Evolutionary conservation across 1,140 invertebrate species (phyloP).

Genomic region (Saxidomus purpurata): DNA sequence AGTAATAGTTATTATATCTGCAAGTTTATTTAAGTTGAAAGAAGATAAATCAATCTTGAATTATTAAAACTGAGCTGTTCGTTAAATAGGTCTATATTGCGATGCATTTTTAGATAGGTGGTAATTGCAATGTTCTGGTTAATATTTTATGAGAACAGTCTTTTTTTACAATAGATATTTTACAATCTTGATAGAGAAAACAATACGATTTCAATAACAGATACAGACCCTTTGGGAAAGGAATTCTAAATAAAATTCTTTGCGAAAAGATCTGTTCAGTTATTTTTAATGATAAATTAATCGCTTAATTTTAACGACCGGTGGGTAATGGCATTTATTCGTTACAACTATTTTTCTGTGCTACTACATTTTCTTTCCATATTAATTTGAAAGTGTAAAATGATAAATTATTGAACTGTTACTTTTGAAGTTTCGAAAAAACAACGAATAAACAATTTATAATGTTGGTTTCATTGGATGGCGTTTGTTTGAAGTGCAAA

Average conservation of each 20-base stretch:
- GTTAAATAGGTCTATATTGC: too few relatives aligned
- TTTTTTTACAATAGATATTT: too few relatives aligned
- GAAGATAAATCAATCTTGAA: too few relatives aligned
- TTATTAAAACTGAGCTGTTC: too few relatives aligned
- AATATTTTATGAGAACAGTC: too few relatives aligned
- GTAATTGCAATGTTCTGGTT: too few relatives aligned
- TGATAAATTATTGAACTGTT: not conserved
- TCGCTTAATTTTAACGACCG: not conserved
- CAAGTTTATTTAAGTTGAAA: too few relatives aligned
- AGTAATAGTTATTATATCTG: too few relatives aligned
- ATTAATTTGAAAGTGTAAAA: not conserved
- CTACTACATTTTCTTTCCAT: not conserved
- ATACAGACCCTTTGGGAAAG: not conserved
- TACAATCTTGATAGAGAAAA: not conserved
- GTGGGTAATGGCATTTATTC: not conserved
- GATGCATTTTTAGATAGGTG: too few relatives aligned
- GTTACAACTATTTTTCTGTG: not conserved
- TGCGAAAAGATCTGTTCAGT: not conserved
- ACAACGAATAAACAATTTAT: not conserved
- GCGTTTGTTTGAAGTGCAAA: too few relatives aligned
- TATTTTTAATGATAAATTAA: not conserved
- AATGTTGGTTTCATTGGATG: not conserved
- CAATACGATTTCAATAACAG: not conserved
- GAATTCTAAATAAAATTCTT: conserved; percentile 1
- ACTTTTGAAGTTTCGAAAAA: not conserved